A percentile compares a stretch with the other conserved stretches of the same genome.
phyloP scores from a whole-genome alignment of 2,113 vertebrate genomes.

The Tetrao urogallus region DNA sequence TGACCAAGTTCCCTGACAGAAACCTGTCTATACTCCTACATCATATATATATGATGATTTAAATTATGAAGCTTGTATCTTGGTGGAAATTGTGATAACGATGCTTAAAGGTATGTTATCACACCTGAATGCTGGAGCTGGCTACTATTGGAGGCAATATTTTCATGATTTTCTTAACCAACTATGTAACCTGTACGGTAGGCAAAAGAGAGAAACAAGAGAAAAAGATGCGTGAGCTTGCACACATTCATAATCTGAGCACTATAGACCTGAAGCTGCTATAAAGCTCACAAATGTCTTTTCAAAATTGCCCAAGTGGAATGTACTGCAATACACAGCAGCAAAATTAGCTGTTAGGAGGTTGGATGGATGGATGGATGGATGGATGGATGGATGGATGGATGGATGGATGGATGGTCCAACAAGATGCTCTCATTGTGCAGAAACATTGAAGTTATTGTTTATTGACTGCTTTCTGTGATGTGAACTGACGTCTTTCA shows the following conservation, averaged over 20 bases:
- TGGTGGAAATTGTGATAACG: background rate
- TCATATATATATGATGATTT: background rate
- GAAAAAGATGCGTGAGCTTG: background rate
- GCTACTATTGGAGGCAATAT: background rate
- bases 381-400: background rate
- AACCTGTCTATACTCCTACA: background rate
- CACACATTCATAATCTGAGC: background rate
- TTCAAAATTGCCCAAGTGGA: background rate
- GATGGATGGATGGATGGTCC: background rate
- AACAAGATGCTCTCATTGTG: background rate
- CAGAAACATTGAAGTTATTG: background rate
- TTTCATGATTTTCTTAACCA: background rate
- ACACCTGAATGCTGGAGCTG: background rate
- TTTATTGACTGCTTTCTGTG: background rate
- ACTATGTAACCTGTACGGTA: background rate
- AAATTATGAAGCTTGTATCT: background rate
- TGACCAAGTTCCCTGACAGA: background rate
- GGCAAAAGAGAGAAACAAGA: background rate
- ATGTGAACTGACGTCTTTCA: no score
- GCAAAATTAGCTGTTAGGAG: background rate
- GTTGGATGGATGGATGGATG: background rate
- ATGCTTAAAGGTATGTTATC: background rate
- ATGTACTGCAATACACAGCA: background rate
- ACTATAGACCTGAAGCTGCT: background rate
- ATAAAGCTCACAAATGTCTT: background rate